phyloP scores from a whole-genome alignment of 1,140 invertebrate genomes.

The Lepidotrigona ventralis region DNA sequence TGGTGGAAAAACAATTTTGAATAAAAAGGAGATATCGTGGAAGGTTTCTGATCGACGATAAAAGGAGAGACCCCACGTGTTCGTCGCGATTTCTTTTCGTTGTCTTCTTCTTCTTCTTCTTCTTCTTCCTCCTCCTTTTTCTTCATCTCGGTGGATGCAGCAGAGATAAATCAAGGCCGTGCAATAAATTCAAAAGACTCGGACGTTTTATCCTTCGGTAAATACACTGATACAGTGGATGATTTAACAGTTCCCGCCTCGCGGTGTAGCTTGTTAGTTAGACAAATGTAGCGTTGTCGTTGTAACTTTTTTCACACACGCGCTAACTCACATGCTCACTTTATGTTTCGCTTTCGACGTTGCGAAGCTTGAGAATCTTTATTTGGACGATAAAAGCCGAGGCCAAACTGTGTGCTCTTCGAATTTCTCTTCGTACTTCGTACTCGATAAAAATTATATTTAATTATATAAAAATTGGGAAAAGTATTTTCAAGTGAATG shows the following conservation, averaged over 20 bases:
- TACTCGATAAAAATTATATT: too few species aligned
- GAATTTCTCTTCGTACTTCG: slow-evolving; percentile 23
- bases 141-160: neutral
- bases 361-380: slow-evolving; percentile 19
- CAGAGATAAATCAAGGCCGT: slow-evolving; percentile 57
- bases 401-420: neutral
- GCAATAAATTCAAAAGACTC: slow-evolving; percentile 54
- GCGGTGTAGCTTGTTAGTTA: slow-evolving; percentile 47
- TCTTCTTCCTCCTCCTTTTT: neutral
- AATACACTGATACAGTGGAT: slow-evolving; percentile 53
- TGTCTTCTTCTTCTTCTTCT: neutral
- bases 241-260: slow-evolving; percentile 55
- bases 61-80: neutral
- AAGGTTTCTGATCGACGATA: slow-evolving; percentile 21
- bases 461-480: too few species aligned
- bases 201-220: slow-evolving; percentile 51
- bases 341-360: too few species aligned
- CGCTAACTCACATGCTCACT: too few species aligned
- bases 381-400: slow-evolving; percentile 26
- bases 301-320: neutral
- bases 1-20: slow-evolving; percentile 9
- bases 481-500: too few species aligned
- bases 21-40: neutral
- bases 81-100: slow-evolving; percentile 24
- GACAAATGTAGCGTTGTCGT: slow-evolving; percentile 43